Base-by-base conservation (phyloP, 2,113 vertebrate species). In the Pelecanoides urinatrix region DNA sequence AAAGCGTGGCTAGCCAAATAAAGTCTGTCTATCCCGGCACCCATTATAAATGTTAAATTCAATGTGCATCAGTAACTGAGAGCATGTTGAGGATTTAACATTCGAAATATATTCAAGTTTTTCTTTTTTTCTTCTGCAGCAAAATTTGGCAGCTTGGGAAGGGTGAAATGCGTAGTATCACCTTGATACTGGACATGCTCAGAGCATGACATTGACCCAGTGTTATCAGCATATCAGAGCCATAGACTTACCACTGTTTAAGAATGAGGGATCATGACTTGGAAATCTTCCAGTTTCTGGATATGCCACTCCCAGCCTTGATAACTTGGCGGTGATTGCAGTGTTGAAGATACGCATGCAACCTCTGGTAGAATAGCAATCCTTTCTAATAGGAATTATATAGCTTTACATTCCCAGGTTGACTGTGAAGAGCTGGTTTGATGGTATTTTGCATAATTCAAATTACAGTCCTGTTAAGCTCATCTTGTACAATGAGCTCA, bases 361-460 rank as follows among this genome's bases (percentile, higher is more conserved):
- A 84, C 42, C 61, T 58, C 76, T 83, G 85, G 62, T 58, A 71
- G 67, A 79, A 34, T 1, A 79, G 86, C 38, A 65, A 65, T 94
- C 29, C 40, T 65, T 80, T 40, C 89, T 38, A 61, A 68, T 20
- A 72, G 59, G 70, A 83, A 87, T 94, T n/a, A 72, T 12, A 56
- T 4, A 55, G 53, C 50, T 72, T 72, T 70, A 45, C 72, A 18
- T 77, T 73, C 80, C 90, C 88, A 56, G 45, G 53, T 55, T 83
- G 76, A 40, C 77, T 76, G 36, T 34, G 72, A 89, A 79, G 77
- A 84, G 73, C 68, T 96, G 81, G 17, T 63, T 87, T 83, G 59
- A 80, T 65, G 86, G n/a, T 59, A n/a, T 86, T 93, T 93, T 93
- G 85, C 81, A 93, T 86, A 90, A 94, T 90, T 87, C 80, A 72